These are phyloP conservation scores for Lasioglossum pauxillum DNA, from an alignment of 2,888 invertebrate genomes.

Conservation along the genomic window DNA sequence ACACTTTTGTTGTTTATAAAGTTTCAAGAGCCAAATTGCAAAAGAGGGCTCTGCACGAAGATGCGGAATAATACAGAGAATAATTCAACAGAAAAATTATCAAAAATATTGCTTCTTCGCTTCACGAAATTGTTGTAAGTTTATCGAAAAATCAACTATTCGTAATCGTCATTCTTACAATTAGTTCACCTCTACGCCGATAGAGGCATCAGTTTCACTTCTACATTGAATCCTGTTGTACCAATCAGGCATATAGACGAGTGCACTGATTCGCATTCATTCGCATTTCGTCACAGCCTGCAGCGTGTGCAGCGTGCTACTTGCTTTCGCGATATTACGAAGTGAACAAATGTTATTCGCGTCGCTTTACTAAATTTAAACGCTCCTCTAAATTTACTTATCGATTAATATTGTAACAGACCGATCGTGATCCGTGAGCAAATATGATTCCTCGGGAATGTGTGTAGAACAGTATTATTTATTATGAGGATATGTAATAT, in stretches of 20 bases:
- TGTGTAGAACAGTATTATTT: not conserved
- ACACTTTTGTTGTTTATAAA: too few relatives aligned
- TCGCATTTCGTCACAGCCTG: too few relatives aligned
- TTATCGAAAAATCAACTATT: too few relatives aligned
- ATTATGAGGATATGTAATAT: not conserved
- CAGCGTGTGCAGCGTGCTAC: not conserved
- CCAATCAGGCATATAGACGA: not conserved
- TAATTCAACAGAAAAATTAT: too few relatives aligned
- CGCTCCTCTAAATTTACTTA: not conserved
- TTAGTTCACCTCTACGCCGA: too few relatives aligned
- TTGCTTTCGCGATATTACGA: not conserved
- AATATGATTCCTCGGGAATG: not conserved
- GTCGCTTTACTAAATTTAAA: conserved; percentile 5
- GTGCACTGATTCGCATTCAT: not conserved
- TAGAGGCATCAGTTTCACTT: too few relatives aligned
- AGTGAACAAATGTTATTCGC: not conserved
- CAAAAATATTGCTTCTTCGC: too few relatives aligned
- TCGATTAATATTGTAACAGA: not conserved
- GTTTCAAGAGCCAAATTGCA: too few relatives aligned
- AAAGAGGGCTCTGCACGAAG: too few relatives aligned
- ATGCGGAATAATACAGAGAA: too few relatives aligned
- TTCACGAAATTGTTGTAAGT: too few relatives aligned
- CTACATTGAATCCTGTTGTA: not conserved
- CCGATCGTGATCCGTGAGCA: not conserved
- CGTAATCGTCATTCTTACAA: too few relatives aligned